phyloP scores from a whole-genome alignment of 2,797 vertebrate genomes.

The Odontamblyopus rebecca region DNA sequence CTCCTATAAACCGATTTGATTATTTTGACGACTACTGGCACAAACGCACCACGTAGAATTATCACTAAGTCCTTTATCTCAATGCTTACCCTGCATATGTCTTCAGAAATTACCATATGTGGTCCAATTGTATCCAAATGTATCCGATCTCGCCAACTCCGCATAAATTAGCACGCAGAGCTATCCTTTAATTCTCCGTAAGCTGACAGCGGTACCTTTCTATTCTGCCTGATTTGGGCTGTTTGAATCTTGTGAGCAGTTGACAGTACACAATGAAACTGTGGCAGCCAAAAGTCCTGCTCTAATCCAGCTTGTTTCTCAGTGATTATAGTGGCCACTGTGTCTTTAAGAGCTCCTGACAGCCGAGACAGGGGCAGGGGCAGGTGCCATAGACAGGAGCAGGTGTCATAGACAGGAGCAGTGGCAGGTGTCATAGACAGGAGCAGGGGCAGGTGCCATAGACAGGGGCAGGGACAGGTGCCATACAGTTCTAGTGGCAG shows the following conservation, averaged over 20 bases:
- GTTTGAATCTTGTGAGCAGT: conserved; percentile 47
- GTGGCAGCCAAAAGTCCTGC: conserved; percentile 54
- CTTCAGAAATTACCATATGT: conserved; percentile 21
- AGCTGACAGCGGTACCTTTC: conserved; percentile 36
- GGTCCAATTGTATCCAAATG: conserved; percentile 11
- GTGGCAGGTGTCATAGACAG: too few relatives aligned
- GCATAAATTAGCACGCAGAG: conserved; percentile 12
- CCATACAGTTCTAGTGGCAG: neutral
- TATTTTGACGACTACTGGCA: neutral
- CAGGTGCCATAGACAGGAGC: neutral
- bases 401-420: neutral
- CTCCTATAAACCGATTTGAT: neutral
- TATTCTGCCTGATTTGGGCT: conserved; percentile 27
- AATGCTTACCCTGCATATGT: neutral
- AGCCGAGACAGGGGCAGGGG: conserved; percentile 31
- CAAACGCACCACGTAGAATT: neutral
- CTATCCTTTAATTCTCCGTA: conserved; percentile 28
- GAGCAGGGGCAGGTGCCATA: neutral
- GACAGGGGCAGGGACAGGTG: neutral
- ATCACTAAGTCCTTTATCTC: neutral
- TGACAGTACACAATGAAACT: conserved; percentile 56
- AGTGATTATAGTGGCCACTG: neutral
- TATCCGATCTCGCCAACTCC: neutral
- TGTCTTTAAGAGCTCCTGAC: conserved; percentile 38
- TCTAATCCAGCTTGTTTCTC: conserved; percentile 27